phyloP scores from a whole-genome alignment of 2,113 vertebrate species.

The Bolborhynchus lineola region DNA sequence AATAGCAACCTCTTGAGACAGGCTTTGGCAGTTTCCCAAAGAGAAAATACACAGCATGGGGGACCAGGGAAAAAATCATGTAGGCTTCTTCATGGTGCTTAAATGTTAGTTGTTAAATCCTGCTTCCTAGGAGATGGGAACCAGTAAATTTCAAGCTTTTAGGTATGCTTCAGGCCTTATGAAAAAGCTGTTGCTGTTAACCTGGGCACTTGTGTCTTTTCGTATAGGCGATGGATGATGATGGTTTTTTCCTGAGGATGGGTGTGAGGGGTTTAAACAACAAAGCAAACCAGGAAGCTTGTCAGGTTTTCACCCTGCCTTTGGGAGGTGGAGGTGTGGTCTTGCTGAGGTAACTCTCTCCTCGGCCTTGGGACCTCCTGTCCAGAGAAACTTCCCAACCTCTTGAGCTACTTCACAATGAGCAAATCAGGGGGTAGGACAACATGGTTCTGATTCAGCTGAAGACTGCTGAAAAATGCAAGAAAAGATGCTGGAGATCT shows the following conservation, averaged over 20 bases:
- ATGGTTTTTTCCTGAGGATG: not conserved
- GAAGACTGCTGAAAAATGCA: not conserved
- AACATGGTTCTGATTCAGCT: not conserved
- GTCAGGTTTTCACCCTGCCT: not conserved
- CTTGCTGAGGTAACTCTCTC: not conserved
- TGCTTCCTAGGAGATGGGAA: not conserved
- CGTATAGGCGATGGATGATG: fast-evolving
- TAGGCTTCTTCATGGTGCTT: not conserved
- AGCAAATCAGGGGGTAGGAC: not conserved
- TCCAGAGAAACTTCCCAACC: not conserved
- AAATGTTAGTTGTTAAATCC: not conserved
- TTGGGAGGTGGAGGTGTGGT: not conserved
- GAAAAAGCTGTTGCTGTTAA: not conserved
- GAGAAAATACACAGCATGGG: not conserved
- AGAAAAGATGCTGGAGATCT: not conserved
- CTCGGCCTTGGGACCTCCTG: not conserved
- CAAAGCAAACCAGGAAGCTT: not conserved
- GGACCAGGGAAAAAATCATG: not conserved
- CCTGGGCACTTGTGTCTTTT: not conserved
- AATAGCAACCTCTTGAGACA: constrained; percentile 63
- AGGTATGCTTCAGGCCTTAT: not conserved
- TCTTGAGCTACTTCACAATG: not conserved
- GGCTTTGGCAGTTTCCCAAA: constrained; percentile 59
- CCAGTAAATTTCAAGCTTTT: not conserved
- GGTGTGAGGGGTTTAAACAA: not conserved